Conservation (phyloP, 2,113 vertebrate species). For the Rattus rattus region DNA sequence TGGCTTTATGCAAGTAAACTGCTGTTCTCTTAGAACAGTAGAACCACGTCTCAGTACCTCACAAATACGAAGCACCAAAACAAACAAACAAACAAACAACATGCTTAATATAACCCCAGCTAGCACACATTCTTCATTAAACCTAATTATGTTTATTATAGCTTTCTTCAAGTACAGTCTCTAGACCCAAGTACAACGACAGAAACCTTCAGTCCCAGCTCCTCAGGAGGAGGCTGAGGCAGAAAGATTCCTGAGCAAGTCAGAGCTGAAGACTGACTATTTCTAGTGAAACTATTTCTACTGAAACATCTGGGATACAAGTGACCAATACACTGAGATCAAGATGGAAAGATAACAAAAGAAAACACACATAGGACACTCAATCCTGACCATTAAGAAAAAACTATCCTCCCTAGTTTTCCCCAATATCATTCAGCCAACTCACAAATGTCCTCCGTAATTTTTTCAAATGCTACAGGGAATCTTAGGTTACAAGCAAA, state of each 20-base stretch:
- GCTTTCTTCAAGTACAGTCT: constrained; percentile 39
- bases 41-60: not conserved
- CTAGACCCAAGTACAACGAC: not conserved
- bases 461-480: constrained; percentile 8
- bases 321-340: not conserved
- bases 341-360: not conserved
- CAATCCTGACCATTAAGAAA: not conserved
- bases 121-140: constrained; percentile 18
- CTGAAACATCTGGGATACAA: constrained; percentile 21
- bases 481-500: not conserved
- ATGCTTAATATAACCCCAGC: not conserved
- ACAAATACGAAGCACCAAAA: not conserved
- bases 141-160: not conserved
- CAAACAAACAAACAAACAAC: not conserved
- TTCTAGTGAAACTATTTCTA: not conserved
- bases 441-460: constrained; percentile 8
- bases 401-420: not conserved
- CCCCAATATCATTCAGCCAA: not conserved
- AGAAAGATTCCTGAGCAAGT: not conserved
- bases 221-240: not conserved
- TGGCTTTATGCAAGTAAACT: not conserved
- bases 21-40: not conserved
- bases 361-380: not conserved
- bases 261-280: not conserved
- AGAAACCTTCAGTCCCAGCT: not conserved